Evolutionary conservation across 2,888 invertebrate species (phyloP).

Genomic region (Leucophenga montana): DNA sequence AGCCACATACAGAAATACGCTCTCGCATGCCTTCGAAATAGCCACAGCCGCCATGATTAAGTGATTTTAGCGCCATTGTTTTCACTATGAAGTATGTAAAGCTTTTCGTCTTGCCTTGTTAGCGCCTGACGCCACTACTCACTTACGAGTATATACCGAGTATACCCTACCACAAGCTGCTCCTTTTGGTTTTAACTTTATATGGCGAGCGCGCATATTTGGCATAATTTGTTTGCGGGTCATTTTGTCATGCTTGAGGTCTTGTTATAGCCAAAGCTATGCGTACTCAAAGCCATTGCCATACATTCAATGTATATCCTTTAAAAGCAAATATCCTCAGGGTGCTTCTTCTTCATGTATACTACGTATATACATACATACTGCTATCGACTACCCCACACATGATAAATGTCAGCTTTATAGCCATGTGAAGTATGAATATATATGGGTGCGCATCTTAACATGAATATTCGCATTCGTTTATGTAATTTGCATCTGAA

Average conservation of each 20-base stretch:
- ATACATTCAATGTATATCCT: neutral
- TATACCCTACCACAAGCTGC: conserved; percentile 1
- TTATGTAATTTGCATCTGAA: neutral
- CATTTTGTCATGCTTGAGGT: conserved; percentile 63
- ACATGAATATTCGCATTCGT: neutral
- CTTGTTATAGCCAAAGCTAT: conserved; percentile 14
- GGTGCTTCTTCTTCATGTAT: neutral
- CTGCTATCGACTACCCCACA: conserved; percentile 49
- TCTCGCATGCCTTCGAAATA: conserved; percentile 37
- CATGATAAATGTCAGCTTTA: conserved; percentile 61
- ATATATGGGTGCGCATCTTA: neutral
- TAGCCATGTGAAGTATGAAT: neutral
- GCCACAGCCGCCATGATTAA: conserved; percentile 66
- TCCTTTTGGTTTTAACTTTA: neutral
- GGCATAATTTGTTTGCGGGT: conserved; percentile 55
- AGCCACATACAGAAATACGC: conserved; percentile 41
- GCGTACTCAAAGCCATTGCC: too few species aligned
- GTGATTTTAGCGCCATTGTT: conserved; percentile 68
- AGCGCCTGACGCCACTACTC: neutral
- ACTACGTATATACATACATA: conserved; percentile 4
- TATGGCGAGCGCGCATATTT: conserved; percentile 23
- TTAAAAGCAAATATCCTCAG: neutral
- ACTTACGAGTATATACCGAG: too few species aligned
- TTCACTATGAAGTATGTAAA: conserved; percentile 35
- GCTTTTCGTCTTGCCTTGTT: conserved; percentile 9